Evolutionary conservation across 2,113 vertebrate genomes (phyloP).

Genomic region (Apus apus): DNA sequence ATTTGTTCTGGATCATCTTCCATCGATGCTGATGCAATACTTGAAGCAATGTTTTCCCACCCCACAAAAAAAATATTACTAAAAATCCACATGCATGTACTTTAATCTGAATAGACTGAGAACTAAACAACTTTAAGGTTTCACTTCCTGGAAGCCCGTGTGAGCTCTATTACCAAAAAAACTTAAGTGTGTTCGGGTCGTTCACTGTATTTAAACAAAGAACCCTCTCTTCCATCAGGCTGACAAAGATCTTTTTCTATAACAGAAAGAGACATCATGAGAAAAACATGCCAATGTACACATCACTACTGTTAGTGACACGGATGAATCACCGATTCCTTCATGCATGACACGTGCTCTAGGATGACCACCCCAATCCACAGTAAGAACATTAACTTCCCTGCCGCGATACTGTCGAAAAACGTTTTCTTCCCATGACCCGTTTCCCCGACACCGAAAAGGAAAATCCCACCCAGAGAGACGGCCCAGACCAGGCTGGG

Average conservation of each 20-base stretch:
- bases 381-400: neutral
- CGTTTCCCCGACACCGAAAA: accelerated
- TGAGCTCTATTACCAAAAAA: neutral
- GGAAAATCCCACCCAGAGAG: neutral
- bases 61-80: neutral
- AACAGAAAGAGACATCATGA: neutral
- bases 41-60: neutral
- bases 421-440: neutral
- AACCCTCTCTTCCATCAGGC: neutral
- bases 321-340: neutral
- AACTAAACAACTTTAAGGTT: neutral
- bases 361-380: neutral
- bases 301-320: neutral
- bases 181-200: accelerated
- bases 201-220: neutral
- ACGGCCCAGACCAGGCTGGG: no score
- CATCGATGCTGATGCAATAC: neutral
- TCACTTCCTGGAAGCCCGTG: neutral
- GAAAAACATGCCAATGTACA: neutral
- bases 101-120: neutral
- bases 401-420: neutral
- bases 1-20: neutral
- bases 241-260: neutral
- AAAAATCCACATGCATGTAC: accelerated
- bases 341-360: neutral